Evolutionary conservation across 1,140 invertebrate species (phyloP).

Genomic region (Drosophila burlai): DNA sequence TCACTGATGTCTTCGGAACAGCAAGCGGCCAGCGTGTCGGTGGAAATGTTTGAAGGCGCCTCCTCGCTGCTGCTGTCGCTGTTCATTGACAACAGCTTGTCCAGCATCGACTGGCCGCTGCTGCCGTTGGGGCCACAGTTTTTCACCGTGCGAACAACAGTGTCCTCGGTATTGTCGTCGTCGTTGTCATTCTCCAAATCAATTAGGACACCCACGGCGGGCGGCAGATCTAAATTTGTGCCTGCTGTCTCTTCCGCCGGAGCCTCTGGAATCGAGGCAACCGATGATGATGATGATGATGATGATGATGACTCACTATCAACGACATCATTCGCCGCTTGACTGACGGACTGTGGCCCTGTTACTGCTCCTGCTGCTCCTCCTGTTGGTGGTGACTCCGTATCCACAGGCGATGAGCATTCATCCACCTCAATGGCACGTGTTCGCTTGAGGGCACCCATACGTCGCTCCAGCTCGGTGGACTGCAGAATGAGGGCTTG

Average conservation of each 20-base stretch:
- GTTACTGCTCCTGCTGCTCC: neutral
- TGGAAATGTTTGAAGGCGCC: conserved; percentile 76
- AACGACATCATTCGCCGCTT: conserved; percentile 12
- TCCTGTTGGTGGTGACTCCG: conserved; percentile 7
- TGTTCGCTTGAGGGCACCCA: conserved; percentile 67
- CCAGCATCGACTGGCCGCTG: conserved; percentile 78
- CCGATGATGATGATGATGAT: conserved; percentile 2
- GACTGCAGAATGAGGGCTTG: conserved; percentile 91
- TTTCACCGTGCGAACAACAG: conserved; percentile 74
- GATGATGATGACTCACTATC: conserved; percentile 3
- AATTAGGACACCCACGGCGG: conserved; percentile 46
- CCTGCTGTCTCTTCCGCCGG: neutral
- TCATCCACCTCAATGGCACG: conserved; percentile 80
- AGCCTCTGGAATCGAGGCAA: conserved; percentile 1
- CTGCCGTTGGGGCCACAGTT: conserved; percentile 42
- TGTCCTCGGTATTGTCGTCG: conserved; percentile 82
- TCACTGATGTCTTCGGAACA: conserved; percentile 79
- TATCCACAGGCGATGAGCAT: conserved; percentile 60
- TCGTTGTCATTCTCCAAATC: conserved; percentile 73
- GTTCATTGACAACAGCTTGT: conserved; percentile 82
- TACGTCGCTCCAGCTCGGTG: conserved; percentile 73
- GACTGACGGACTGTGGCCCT: neutral
- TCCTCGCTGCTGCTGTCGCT: conserved; percentile 82
- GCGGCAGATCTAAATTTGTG: conserved; percentile 19
- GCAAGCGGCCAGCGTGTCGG: conserved; percentile 77